Percentiles rank a stretch among this genome's conserved stretches.
These are phyloP conservation scores for Salmo trutta DNA, from an alignment of 2,797 vertebrate species.

Conservation along the genomic window DNA sequence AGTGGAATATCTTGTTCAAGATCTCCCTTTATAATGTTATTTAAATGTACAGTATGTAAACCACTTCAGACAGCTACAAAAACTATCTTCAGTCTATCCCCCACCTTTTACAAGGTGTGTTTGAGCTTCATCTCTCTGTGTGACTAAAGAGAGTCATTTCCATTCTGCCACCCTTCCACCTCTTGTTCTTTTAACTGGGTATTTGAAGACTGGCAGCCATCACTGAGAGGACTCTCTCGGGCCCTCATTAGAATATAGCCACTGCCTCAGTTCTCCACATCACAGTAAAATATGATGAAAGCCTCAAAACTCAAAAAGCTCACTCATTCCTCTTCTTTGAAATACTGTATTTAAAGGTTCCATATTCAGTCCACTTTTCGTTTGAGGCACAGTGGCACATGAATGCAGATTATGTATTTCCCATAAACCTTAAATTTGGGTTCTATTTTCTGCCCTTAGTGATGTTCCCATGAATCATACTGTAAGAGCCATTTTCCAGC, in stretches of 20 bases:
- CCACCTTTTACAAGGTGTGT: constrained; percentile 40
- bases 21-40: background rate
- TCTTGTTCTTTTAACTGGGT: constrained; percentile 28
- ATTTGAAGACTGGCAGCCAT: no score
- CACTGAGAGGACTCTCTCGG: no score
- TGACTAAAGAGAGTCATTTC: constrained; percentile 69
- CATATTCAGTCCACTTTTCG: background rate
- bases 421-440: background rate
- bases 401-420: constrained; percentile 5
- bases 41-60: background rate
- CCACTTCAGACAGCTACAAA: constrained; percentile 47
- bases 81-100: constrained; percentile 40
- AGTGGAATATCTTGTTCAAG: background rate
- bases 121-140: constrained; percentile 65
- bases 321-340: background rate
- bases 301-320: background rate
- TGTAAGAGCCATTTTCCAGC: constrained; percentile 23
- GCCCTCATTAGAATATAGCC: background rate
- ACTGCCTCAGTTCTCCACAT: constrained; percentile 44
- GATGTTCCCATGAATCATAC: constrained; percentile 33
- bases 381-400: background rate
- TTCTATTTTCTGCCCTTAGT: constrained; percentile 37
- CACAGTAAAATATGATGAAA: background rate
- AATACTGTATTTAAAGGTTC: background rate
- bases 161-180: constrained; percentile 59